A percentile compares a stretch with the other conserved stretches of the same genome.
phyloP scores from a whole-genome alignment of 2,888 invertebrate genomes.

The Eucera pruinosa region DNA sequence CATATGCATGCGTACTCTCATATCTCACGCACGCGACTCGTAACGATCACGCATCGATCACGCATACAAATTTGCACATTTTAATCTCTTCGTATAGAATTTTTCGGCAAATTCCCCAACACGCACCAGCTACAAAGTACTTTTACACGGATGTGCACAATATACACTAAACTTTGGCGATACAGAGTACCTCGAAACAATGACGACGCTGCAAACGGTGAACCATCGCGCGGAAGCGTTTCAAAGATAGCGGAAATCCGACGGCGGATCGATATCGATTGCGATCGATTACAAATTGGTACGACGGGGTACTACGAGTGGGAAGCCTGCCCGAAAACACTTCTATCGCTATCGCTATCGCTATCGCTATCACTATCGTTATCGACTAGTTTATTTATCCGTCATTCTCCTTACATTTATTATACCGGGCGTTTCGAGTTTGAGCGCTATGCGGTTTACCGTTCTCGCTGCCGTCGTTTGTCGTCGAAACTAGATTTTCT shows the following conservation, averaged over 20 bases:
- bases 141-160: conserved; percentile 22
- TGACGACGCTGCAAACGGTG: conserved; percentile 34
- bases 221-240: not conserved
- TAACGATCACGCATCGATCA: conserved; percentile 1
- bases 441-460: no score
- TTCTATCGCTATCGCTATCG: not conserved
- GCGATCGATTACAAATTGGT: no score
- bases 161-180: conserved; percentile 51
- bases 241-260: not conserved
- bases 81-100: conserved; percentile 60
- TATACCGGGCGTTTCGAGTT: no score
- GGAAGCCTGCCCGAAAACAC: conserved; percentile 71
- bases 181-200: conserved; percentile 16
- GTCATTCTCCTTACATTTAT: no score
- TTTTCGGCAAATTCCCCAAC: conserved; percentile 7
- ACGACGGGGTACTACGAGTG: conserved; percentile 65
- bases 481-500: conserved; percentile 58
- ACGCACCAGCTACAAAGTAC: conserved; percentile 30
- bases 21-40: not conserved
- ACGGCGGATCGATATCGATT: not conserved
- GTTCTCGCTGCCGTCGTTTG: conserved; percentile 2
- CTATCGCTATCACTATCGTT: no score
- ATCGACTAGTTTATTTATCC: no score
- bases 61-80: conserved; percentile 73
- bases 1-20: not conserved